Percentiles rank a stretch among this genome's conserved stretches.
phyloP scores from a whole-genome alignment of 1,140 invertebrate species.

The Drosophila punjabiensis region DNA sequence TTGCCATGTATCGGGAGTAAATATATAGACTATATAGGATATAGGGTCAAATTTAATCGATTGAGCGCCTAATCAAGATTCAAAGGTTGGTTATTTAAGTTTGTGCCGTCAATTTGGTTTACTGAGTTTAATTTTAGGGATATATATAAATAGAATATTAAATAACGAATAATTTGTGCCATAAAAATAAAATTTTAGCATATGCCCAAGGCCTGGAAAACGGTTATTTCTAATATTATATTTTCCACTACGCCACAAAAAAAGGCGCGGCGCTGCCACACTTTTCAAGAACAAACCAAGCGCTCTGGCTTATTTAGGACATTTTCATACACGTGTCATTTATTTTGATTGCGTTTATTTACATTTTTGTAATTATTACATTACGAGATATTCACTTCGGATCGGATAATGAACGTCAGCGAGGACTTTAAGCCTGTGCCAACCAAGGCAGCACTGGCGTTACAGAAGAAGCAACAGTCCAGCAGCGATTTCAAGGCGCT shows the following conservation, averaged over 20 bases:
- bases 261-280: neutral
- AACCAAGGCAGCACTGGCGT: constrained; percentile 70
- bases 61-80: neutral
- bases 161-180: neutral
- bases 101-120: neutral
- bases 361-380: constrained; percentile 1
- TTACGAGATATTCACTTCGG: neutral
- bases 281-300: neutral
- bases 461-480: constrained; percentile 44
- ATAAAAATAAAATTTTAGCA: neutral
- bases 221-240: neutral
- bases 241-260: neutral
- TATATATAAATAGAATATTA: neutral
- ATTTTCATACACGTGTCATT: constrained; percentile 30
- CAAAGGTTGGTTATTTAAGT: neutral
- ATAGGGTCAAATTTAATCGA: neutral
- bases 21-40: neutral
- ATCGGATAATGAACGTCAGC: constrained; percentile 55
- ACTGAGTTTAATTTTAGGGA: neutral
- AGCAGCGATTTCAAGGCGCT: constrained; percentile 49
- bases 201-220: neutral
- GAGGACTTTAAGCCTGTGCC: constrained; percentile 70
- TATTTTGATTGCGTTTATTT: constrained; percentile 43
- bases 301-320: constrained; percentile 13
- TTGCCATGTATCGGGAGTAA: neutral